Base-by-base conservation (phyloP, 2,888 invertebrate genomes). In the Rhodophaea formosa region DNA sequence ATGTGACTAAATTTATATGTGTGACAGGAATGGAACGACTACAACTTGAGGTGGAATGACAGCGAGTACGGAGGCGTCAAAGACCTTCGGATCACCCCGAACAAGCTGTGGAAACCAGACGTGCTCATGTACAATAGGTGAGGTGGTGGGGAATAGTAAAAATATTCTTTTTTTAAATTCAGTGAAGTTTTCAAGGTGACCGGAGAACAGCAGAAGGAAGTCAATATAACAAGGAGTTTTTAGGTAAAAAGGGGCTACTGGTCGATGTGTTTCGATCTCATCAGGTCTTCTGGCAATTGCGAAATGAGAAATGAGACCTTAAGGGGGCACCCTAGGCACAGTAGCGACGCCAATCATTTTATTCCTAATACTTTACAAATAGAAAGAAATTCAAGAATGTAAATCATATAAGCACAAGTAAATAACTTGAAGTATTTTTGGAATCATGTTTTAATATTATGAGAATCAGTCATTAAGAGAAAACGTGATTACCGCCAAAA, bases 61-160 rank as follows among this genome's bases (percentile, higher is more conserved):
- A 94, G 96, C 61, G 98, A 99, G 77, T 99, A 97, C 82, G 98
- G 98, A 43, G 96, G 96, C 57, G 97, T 99, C 58, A 97, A 96
- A 85, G 97, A 97, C 83, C 94, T 99, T 62, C 94, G 98, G 78
- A 97, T 99, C 82, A 98, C 98, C 65, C 97, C 98, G 55, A 96
- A 96, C 88, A 96, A 96, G 84, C 93, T 99, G 66, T 99, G 99
- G 99, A 98, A 97, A 86, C 99, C 99, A 65, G 99, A 99, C 92
- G 97, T 99, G 76, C 96, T 99, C 69, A 97, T 99, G 97, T 99
- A 99, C 92, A 99, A 99, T 95, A 99, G 99, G 98, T 98, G 80
- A 89, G 88, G 51, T 51, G 39, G 35, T 51, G 51, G 12, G 15
- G 39, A 16, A n/a, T 10, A 10, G 23, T 29, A 0, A n/a, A n/a